These are phyloP conservation scores for Hydraecia micacea DNA, from an alignment of 2,888 invertebrate genomes.

Conservation along the genomic window DNA sequence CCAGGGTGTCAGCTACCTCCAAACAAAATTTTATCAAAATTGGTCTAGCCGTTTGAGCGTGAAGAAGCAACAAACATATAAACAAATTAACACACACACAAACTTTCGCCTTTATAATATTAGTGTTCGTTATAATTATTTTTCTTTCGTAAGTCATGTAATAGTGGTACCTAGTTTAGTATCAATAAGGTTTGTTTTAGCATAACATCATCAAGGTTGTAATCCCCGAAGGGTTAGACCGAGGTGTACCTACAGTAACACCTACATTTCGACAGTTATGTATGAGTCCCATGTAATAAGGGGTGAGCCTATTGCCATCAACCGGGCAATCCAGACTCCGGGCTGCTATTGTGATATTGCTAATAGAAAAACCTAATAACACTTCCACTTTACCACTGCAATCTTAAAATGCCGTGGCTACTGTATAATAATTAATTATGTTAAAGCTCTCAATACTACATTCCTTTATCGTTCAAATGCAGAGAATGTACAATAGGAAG, in stretches of 20 bases:
- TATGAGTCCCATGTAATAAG: background rate
- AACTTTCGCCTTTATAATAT: too few relatives aligned
- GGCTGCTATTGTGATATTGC: background rate
- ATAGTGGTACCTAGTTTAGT: too few relatives aligned
- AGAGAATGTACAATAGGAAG: conserved; percentile 7
- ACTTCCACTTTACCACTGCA: background rate
- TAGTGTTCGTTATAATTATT: too few relatives aligned
- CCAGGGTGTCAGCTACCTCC: too few relatives aligned
- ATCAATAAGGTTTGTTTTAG: background rate
- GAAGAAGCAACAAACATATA: too few relatives aligned
- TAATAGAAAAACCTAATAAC: background rate
- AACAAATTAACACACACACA: too few relatives aligned
- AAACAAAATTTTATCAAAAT: too few relatives aligned
- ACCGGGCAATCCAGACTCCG: too few relatives aligned
- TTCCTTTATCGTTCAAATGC: conserved; percentile 33
- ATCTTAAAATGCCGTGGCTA: background rate
- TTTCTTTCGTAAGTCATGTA: too few relatives aligned
- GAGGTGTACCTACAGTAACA: too few relatives aligned
- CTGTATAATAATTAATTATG: conserved; percentile 8
- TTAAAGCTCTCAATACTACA: background rate
- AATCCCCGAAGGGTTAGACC: background rate
- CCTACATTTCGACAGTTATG: background rate
- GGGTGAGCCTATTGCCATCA: background rate
- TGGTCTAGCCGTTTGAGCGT: too few relatives aligned
- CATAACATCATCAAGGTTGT: background rate